Percentiles rank a stretch among this genome's conserved stretches.
Evolutionary conservation across 2,888 invertebrate species (phyloP).

Genomic region (Crossocerus cetratus): DNA sequence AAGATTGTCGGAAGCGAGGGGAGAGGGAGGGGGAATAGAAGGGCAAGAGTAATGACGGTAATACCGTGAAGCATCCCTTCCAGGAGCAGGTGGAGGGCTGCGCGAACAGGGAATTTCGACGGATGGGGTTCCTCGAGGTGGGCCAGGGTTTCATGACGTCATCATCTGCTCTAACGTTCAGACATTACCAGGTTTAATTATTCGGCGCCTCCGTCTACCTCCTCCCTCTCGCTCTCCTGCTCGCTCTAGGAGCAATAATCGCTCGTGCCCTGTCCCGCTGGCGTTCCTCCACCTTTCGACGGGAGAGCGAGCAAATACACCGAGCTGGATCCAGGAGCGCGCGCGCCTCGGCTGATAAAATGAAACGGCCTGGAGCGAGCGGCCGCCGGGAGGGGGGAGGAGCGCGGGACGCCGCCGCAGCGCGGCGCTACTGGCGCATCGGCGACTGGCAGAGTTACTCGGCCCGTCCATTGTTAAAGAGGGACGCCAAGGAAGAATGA

Average conservation of each 20-base stretch:
- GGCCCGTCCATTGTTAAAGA: too few species aligned
- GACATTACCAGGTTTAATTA: slow-evolving; percentile 69
- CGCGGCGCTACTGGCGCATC: too few species aligned
- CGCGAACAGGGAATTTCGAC: slow-evolving; percentile 55
- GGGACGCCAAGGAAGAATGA: not conserved
- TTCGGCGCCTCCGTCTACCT: slow-evolving; percentile 53
- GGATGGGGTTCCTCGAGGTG: slow-evolving; percentile 36
- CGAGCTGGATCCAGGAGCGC: not conserved
- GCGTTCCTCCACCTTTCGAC: slow-evolving; percentile 34
- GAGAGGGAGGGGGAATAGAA: not conserved
- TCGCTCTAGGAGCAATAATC: slow-evolving; percentile 46
- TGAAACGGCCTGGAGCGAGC: too few species aligned
- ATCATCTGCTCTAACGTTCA: slow-evolving; percentile 68
- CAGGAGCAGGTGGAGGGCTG: slow-evolving; percentile 33
- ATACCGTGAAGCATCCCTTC: slow-evolving; percentile 55
- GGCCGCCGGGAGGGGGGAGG: too few species aligned
- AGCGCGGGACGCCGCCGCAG: too few species aligned
- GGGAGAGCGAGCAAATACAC: slow-evolving; percentile 10
- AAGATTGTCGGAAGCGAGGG: too few species aligned
- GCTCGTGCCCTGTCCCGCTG: slow-evolving; percentile 25
- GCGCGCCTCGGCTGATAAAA: too few species aligned
- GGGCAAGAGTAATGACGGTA: slow-evolving; percentile 59
- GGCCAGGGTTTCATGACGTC: slow-evolving; percentile 65
- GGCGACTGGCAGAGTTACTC: too few species aligned
- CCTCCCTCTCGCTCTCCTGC: slow-evolving; percentile 40